Evolutionary conservation across 2,888 invertebrate genomes (phyloP).

Genomic region (Mesorhabditis spiculigera): DNA sequence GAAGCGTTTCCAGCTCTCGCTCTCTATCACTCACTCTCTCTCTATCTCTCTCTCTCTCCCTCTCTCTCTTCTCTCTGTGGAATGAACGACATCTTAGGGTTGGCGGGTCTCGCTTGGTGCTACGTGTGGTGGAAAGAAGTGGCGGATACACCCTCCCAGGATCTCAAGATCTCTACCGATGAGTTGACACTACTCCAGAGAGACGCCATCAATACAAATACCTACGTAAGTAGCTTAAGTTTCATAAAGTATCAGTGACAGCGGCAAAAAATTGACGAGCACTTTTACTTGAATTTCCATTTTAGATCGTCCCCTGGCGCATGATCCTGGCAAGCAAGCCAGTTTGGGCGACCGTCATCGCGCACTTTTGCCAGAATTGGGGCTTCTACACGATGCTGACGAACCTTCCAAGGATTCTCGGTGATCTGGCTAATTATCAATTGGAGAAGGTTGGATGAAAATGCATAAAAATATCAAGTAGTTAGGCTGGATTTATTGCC

Average conservation of each 20-base stretch:
- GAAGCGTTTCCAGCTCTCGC: too few relatives aligned
- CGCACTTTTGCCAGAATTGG: constrained; percentile 63
- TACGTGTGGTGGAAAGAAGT: constrained; percentile 59
- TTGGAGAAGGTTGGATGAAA: constrained; percentile 31
- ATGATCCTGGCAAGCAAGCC: constrained; percentile 60
- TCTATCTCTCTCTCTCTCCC: too few relatives aligned
- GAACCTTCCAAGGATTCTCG: constrained; percentile 61
- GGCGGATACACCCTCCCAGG: constrained; percentile 60
- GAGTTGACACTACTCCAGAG: constrained; percentile 61
- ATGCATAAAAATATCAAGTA: neutral
- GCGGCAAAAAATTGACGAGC: neutral
- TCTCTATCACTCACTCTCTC: neutral
- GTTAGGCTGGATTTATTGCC: constrained; percentile 79
- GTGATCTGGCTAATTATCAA: constrained; percentile 57
- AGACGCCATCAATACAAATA: constrained; percentile 38
- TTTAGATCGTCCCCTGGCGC: constrained; percentile 59
- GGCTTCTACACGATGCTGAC: constrained; percentile 64
- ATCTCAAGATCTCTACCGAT: constrained; percentile 59
- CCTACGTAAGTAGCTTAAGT: constrained; percentile 32
- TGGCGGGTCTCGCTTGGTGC: constrained; percentile 44
- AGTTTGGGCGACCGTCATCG: constrained; percentile 62
- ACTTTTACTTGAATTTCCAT: constrained; percentile 5
- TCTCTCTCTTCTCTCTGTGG: neutral
- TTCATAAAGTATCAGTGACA: neutral
- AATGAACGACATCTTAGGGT: constrained; percentile 19